Evolutionary conservation across 2,113 vertebrate species (phyloP).

Genomic region (Talpa occidentalis): DNA sequence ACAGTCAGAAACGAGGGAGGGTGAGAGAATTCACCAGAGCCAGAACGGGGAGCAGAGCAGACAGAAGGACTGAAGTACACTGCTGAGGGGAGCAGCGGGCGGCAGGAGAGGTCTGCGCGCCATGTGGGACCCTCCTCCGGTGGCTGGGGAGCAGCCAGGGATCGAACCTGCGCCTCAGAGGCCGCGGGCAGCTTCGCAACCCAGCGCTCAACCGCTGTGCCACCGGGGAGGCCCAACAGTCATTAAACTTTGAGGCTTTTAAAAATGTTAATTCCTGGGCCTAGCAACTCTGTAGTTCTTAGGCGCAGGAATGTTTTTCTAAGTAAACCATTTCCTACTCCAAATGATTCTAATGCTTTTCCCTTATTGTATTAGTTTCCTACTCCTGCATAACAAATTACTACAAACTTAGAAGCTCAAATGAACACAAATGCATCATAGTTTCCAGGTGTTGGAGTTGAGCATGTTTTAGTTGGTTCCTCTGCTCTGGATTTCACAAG

Average conservation of each 20-base stretch:
- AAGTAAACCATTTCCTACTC: neutral
- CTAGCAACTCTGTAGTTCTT: neutral
- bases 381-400: neutral
- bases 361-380: neutral
- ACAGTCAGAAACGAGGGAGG: no score
- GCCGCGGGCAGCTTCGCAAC: no score
- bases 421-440: neutral
- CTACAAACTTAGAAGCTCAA: neutral
- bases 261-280: neutral
- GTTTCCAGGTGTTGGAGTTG: neutral
- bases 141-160: no score
- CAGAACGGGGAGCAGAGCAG: no score
- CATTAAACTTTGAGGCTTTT: neutral
- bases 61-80: no score
- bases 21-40: no score
- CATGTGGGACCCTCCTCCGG: no score
- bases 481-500: neutral
- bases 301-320: neutral
- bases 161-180: no score
- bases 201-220: no score
- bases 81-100: no score
- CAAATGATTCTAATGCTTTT: neutral
- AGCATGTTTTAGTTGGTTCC: neutral
- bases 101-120: no score
- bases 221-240: no score